Base-by-base conservation (phyloP, 2,888 invertebrate genomes). In the Sarcophaga variegata region DNA sequence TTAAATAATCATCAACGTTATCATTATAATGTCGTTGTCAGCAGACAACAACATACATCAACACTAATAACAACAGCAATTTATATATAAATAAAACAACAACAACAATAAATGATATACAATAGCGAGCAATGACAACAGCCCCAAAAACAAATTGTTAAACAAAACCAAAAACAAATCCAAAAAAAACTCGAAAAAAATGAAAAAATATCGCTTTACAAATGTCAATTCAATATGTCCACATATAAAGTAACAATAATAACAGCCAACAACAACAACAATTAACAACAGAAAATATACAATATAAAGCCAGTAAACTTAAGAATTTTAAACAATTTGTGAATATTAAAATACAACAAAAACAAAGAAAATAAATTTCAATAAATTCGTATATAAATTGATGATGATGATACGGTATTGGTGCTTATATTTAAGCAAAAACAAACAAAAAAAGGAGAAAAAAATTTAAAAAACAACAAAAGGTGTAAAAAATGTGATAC, bases 11-110 rank as follows among this genome's bases (percentile, higher is more conserved):
- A 22, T 22, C 49, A 63, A 75, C 64, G 63, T 84, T 79, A 79
- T 84, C 79, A 80, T 84, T 84, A 79, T 79, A 79, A 80, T 84
- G 84, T 80, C 80, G 71, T 80, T 59, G 84, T 27, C 37, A 80
- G 80, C 71, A 80, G 84, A 84, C 84, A 84, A 80, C 76, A 80
- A 84, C 84, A 84, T 78, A 70, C 70, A 83, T 71, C 86, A 86
- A 83, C 83, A 77, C 76, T 70, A 67, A 71, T 49, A 45, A 59
- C 37, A 74, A 67, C 63, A 70, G 49, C 59, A 75, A 71, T 74
- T 63, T 62, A 45, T 49, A n/a, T 14, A 77, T 37, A 37, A 8
- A 37, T 2, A 63, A 25, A 4, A 59, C 60, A 69, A 47, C 27
- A 75, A 47, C 27, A 75, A 37, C 37, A 37, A 37, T 37, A 37